Evolutionary conservation across 2,797 vertebrate species (phyloP).

Genomic region (Serranus cabrilla): DNA sequence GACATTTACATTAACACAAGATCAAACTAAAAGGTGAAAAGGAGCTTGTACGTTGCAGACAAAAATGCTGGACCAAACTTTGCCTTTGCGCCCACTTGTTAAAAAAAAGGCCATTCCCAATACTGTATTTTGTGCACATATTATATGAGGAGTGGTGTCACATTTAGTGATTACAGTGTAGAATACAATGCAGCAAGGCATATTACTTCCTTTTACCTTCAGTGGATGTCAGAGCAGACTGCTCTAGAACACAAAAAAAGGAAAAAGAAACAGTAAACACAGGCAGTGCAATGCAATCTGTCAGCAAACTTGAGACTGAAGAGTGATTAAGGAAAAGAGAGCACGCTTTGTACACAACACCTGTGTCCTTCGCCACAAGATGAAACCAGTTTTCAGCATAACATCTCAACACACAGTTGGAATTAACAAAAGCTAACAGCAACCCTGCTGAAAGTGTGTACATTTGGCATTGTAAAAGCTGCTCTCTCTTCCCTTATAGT

Average conservation of each 20-base stretch:
- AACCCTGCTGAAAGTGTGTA: background rate
- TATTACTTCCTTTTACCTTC: conserved; percentile 63
- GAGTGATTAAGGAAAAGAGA: conserved; percentile 26
- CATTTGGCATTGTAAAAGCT: background rate
- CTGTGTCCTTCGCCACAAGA: conserved; percentile 34
- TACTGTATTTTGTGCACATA: background rate
- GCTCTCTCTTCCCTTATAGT: background rate
- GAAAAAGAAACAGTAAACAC: conserved; percentile 25
- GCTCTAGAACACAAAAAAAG: conserved; percentile 61
- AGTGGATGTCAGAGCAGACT: conserved; percentile 49
- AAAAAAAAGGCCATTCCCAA: background rate
- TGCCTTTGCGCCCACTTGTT: background rate
- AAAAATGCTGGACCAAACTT: conserved; percentile 11
- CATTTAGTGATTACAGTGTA: background rate
- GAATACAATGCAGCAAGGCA: background rate
- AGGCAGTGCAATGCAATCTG: conserved; percentile 19
- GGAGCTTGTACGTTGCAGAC: conserved; percentile 5
- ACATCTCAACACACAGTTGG: background rate
- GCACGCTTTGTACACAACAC: conserved; percentile 16
- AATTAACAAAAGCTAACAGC: background rate
- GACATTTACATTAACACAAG: conserved; percentile 27
- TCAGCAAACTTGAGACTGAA: conserved; percentile 34
- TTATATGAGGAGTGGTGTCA: background rate
- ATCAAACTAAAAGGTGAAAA: conserved; percentile 30
- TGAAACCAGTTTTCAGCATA: conserved; percentile 5